phyloP scores from a whole-genome alignment of 2,797 vertebrate species.

The Hirundo rustica region DNA sequence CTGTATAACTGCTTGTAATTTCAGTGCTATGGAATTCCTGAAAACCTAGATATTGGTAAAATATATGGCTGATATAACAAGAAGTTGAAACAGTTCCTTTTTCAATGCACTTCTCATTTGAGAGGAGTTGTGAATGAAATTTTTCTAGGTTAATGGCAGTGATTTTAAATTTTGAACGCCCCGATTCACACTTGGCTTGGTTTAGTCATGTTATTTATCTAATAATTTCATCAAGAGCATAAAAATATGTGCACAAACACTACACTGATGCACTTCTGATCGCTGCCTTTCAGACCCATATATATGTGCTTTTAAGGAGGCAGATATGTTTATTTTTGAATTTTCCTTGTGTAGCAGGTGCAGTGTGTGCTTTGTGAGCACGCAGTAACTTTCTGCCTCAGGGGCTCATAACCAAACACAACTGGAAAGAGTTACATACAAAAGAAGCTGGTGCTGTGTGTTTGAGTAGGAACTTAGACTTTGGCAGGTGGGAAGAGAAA shows the following conservation, averaged over 20 bases:
- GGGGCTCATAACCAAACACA: background rate
- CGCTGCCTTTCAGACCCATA: background rate
- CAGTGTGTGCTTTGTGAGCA: background rate
- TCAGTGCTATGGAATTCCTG: background rate
- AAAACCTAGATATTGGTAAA: background rate
- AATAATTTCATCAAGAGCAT: background rate
- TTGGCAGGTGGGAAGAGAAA: background rate
- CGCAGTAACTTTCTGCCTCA: background rate
- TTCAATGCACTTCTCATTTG: background rate
- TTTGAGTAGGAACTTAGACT: background rate
- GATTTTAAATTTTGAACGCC: background rate
- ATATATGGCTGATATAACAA: background rate
- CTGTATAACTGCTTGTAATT: background rate
- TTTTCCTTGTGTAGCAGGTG: background rate
- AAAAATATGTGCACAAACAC: background rate
- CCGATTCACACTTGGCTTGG: background rate
- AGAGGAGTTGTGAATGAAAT: background rate
- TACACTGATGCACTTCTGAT: background rate
- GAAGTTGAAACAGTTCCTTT: background rate
- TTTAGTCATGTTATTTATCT: background rate
- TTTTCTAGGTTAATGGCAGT: background rate
- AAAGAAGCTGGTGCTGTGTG: background rate
- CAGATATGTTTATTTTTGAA: background rate
- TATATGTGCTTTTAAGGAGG: background rate
- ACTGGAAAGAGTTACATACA: background rate